Base-by-base conservation (phyloP, 2,888 invertebrate species). In the Drosophila yooni region DNA sequence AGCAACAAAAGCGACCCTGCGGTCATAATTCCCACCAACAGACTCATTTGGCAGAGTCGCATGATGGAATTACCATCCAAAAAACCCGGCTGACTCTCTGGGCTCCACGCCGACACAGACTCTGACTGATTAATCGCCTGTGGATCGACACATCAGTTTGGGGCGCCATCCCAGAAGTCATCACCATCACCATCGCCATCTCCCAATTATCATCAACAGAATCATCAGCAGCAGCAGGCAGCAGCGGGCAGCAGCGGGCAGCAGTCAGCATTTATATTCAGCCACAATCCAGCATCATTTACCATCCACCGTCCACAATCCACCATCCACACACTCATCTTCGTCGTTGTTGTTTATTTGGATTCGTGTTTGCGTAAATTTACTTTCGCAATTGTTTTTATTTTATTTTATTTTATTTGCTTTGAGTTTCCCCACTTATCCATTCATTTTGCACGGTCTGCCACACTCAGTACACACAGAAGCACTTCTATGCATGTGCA, bases 11-110 rank as follows among this genome's bases (percentile, higher is more conserved):
- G 75, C 74, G 89, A 86, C 81, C 82, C 89, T 67, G 87, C 89
- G 87, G 89, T 86, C 89, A 88, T 77, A 83, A 83, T 86, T 86
- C 87, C 82, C 88, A 82, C 72, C 75, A 80, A 58, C 43, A 18
- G 67, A 36, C 43, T 48, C 70, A 66, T 72, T 34, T 58, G 65
- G 53, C 50, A 54, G 21, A 50, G 40, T 65, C 8, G 25, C 25
- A 66, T 74, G 72, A 84, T 74, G 21, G 21, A 71, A 79, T 81
- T 61, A 70, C 57, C 74, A 21, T 33, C 53, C 25, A 48, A 50
- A 53, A 53, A 13, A 21, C 46, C 7, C 46, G 3, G 46, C 21
- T 13, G 7, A 40, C 57, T 46, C 33, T 25, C 18, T 18, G 38
- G 33, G 33, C 58, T 50, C 27, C 21, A 61, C 33, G 10, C 10